Conservation (phyloP, 2,888 invertebrate species). For the Andricus curvator region DNA sequence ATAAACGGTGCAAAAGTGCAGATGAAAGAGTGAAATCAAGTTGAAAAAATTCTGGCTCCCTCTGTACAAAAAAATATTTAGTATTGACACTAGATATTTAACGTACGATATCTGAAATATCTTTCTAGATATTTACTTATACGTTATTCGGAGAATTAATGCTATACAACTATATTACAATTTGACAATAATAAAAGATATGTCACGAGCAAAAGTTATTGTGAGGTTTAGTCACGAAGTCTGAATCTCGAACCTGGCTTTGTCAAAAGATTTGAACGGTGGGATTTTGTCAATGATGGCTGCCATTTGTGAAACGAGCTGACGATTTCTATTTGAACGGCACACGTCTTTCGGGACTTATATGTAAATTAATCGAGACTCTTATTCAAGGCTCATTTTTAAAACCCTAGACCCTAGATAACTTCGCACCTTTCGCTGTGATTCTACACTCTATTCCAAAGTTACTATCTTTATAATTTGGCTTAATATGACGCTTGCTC, state of each 20-base stretch:
- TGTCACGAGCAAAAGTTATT: neutral
- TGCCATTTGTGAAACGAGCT: conserved; percentile 47
- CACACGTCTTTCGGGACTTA: conserved; percentile 18
- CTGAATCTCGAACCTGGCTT: neutral
- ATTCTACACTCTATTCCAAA: conserved; percentile 12
- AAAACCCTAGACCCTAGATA: neutral
- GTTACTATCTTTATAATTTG: conserved; percentile 33
- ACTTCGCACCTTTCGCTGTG: conserved; percentile 16
- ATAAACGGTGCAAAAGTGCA: neutral
- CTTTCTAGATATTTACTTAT: neutral
- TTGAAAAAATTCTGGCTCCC: neutral
- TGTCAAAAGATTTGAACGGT: neutral
- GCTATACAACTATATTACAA: conserved; percentile 62
- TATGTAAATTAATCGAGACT: conserved; percentile 7
- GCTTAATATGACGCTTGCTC: conserved; percentile 32
- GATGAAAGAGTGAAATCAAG: conserved; percentile 20
- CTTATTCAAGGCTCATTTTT: conserved; percentile 10
- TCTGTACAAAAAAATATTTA: conserved; percentile 25
- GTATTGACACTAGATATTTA: neutral
- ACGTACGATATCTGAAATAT: neutral
- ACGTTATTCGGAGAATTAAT: neutral
- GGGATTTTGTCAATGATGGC: conserved; percentile 32
- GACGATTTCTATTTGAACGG: conserved; percentile 48
- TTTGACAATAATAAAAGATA: conserved; percentile 54
- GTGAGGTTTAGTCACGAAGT: neutral